These are phyloP conservation scores for Uria aalge DNA, from an alignment of 2,113 vertebrate genomes.

Conservation along the genomic window DNA sequence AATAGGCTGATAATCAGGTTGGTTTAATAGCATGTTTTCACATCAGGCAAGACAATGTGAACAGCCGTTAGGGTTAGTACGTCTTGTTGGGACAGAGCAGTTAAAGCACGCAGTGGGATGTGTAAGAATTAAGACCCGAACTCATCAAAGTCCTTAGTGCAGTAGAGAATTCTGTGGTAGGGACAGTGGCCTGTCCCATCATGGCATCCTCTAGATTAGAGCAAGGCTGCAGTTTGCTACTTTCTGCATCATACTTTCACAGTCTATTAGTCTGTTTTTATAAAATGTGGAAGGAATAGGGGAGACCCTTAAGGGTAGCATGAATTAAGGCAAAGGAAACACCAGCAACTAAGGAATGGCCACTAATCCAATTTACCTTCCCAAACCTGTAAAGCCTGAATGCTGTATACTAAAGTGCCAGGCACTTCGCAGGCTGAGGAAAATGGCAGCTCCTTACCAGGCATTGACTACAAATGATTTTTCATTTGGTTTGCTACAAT, in stretches of 20 bases:
- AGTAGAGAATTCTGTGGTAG: background rate
- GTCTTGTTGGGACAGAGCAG: background rate
- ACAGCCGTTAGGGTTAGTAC: background rate
- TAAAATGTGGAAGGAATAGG: background rate
- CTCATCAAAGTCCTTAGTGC: background rate
- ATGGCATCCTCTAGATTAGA: background rate
- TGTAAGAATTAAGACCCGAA: background rate
- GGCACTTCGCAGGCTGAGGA: background rate
- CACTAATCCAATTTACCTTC: background rate
- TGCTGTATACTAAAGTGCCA: background rate
- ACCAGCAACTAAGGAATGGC: background rate
- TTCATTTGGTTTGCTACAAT: background rate
- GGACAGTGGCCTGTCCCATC: background rate
- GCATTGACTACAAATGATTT: background rate
- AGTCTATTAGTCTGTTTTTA: background rate
- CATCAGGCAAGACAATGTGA: background rate
- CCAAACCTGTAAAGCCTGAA: background rate
- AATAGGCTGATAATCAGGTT: background rate
- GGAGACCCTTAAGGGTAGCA: background rate
- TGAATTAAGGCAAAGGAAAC: background rate
- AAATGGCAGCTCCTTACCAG: background rate
- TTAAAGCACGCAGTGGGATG: background rate
- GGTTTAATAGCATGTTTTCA: background rate
- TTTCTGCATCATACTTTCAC: background rate
- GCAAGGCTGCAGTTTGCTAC: background rate